A percentile compares a stretch with the other conserved stretches of the same genome.
phyloP scores from a whole-genome alignment of 2,888 invertebrate genomes.

The Ditylenchus weischeri region DNA sequence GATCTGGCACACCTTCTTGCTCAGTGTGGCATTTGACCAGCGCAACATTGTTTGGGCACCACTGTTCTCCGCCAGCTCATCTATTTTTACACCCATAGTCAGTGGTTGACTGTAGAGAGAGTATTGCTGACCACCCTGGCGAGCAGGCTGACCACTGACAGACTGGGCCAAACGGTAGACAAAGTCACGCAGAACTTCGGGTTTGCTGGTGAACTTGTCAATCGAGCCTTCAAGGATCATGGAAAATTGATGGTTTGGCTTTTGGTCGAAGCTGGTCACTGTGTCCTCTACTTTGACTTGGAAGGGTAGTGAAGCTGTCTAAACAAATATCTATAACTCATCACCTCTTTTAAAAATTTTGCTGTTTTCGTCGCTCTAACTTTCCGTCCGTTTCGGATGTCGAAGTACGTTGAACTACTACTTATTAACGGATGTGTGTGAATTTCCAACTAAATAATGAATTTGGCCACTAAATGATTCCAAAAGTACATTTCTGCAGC shows the following conservation, averaged over 20 bases:
- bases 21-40: conserved; percentile 30
- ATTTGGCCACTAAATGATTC: no score
- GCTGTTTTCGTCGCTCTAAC: no score
- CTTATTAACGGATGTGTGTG: no score
- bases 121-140: background rate
- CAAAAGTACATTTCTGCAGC: no score
- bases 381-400: no score
- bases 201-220: conserved; percentile 22
- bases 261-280: conserved; percentile 6
- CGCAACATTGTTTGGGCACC: conserved; percentile 20
- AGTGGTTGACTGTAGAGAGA: background rate
- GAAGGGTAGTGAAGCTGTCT: conserved; percentile 30
- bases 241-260: conserved; percentile 28
- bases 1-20: conserved; percentile 38
- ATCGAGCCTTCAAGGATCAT: conserved; percentile 29
- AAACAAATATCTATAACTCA: conserved; percentile 14
- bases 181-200: conserved; percentile 29
- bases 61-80: conserved; percentile 14
- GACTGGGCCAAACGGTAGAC: conserved; percentile 24
- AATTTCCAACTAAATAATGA: no score
- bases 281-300: conserved; percentile 30
- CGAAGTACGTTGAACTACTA: no score
- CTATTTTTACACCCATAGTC: conserved; percentile 1
- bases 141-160: conserved; percentile 19
- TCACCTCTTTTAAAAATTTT: no score